These are phyloP conservation scores for Sapajus apella DNA, from an alignment of 2,113 vertebrate species.

Conservation along the genomic window DNA sequence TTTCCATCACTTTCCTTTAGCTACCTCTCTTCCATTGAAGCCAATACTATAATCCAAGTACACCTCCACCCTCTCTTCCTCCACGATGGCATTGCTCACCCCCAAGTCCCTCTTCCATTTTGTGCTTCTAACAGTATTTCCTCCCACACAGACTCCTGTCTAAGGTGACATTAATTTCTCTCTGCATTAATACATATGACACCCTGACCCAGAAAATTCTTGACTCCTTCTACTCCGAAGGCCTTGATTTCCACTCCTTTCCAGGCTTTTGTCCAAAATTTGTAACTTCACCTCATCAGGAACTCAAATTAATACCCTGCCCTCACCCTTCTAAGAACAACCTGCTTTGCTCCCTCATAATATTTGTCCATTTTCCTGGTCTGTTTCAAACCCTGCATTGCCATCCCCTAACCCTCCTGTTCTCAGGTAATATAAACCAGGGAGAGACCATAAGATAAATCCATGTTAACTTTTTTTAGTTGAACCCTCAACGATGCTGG, in stretches of 20 bases:
- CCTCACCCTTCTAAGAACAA: background rate
- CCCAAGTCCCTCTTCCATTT: background rate
- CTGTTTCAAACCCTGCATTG: background rate
- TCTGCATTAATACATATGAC: background rate
- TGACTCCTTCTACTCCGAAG: background rate
- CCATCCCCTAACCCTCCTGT: background rate
- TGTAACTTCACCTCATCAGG: background rate
- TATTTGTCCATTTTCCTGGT: background rate
- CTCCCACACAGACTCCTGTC: background rate
- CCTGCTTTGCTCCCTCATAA: background rate
- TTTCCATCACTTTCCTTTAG: background rate
- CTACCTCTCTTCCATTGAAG: background rate
- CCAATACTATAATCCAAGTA: background rate
- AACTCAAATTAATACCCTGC: background rate
- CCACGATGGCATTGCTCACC: background rate
- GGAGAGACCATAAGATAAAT: background rate
- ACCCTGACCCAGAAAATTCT: background rate
- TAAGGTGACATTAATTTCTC: background rate
- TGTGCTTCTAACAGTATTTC: background rate
- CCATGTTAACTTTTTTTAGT: background rate
- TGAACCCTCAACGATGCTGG: background rate
- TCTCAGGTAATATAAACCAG: background rate
- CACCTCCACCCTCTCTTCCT: background rate
- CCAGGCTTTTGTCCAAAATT: background rate
- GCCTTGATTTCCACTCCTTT: background rate